Evolutionary conservation across 2,888 invertebrate genomes (phyloP).

Genomic region (Drosophila macrospina): DNA sequence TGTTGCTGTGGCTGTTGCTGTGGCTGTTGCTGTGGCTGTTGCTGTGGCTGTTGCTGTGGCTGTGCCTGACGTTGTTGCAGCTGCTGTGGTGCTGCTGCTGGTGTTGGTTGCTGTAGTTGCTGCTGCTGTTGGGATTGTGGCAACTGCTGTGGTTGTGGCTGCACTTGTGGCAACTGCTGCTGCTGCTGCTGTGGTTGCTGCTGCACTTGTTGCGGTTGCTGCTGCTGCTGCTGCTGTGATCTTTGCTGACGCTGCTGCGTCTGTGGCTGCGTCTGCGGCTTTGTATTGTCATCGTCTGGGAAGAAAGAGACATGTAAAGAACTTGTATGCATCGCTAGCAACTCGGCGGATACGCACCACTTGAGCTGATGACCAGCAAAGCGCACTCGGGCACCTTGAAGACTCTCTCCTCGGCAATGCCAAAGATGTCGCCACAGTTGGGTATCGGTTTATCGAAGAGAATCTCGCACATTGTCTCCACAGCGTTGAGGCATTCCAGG

Average conservation of each 20-base stretch:
- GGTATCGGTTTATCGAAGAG: constrained; percentile 92
- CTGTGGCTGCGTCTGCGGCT: background rate
- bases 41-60: constrained; percentile 5
- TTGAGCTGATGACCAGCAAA: constrained; percentile 68
- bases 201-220: background rate
- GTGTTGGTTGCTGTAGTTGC: background rate
- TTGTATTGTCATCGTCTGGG: constrained; percentile 4
- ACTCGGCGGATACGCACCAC: constrained; percentile 53
- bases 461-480: constrained; percentile 90
- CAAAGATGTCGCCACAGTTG: constrained; percentile 86
- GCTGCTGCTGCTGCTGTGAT: background rate
- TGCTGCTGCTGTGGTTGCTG: background rate
- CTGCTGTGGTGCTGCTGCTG: background rate
- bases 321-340: background rate
- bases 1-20: background rate
- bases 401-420: constrained; percentile 79
- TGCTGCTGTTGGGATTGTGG: background rate
- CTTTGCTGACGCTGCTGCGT: background rate
- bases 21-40: background rate
- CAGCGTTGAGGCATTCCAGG: constrained; percentile 86
- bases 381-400: constrained; percentile 86
- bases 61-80: background rate
- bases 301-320: background rate
- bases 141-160: background rate
- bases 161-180: background rate